Evolutionary conservation across 2,888 invertebrate species (phyloP), one percentile per base, ranked within the genome.

Genomic region (Phanerotoma sp.): DNA sequence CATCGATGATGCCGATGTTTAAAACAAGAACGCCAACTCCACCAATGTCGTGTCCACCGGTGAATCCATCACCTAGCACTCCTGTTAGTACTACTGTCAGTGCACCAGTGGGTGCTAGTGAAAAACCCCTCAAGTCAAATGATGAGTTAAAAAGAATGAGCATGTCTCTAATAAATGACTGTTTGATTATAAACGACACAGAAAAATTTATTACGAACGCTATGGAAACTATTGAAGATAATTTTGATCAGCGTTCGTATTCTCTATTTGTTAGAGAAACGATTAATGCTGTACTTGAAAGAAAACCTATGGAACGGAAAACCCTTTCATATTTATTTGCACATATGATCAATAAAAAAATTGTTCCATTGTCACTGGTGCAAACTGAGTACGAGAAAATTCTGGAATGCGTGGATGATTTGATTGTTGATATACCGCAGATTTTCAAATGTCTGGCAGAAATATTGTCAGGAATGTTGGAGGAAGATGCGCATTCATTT

Each of bases 351-450:
- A 16, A 35, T 35, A 28, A 38, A 16, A 18, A 16, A 18, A 37
- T 7, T 21, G 13, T 13, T 25, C 16, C 20, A 1, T 6, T 25
- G 1, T 10, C 2, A 10, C 11, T 25, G 16, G 11, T n/a, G n/a
- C 5, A 28, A 35, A 42, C 11, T 28, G 83, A 89, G 35, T 79
- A 92, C 56, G 80, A 81, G 58, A 84, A 86, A 69, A 81, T 88
- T 56, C 77, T 90, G 54, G 83, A 84, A 58, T 69, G 73, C 61
- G 86, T 86, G 11, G 86, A 86, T 59, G 94, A 94, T 68, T 79
- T 91, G 62, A 82, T 83, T 61, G 86, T 93, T 65, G 94, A 95
- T 82, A 86, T 93, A 73, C 94, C 94, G 30, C 88, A 86, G 78
- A 80, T 93, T 57, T 93, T 91, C 85, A 82, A 84, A 57, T 90